phyloP scores from a whole-genome alignment of 2,888 invertebrate genomes.

The Dolomedes plantarius region DNA sequence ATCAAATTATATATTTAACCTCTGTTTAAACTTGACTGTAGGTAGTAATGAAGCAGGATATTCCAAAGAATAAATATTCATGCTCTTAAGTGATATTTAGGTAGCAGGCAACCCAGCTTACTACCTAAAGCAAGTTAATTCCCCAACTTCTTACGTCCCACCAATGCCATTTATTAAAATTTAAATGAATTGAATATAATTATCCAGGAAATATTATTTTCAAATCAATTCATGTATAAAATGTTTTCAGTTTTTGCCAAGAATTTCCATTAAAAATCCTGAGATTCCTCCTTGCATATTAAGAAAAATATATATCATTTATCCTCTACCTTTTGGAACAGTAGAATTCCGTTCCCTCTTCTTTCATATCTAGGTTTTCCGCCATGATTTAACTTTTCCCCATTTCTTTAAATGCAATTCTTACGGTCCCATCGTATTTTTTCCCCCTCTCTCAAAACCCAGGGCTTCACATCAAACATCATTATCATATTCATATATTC shows the following conservation, averaged over 20 bases:
- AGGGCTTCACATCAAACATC: constrained; percentile 26
- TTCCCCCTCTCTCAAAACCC: constrained; percentile 24
- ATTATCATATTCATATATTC: constrained; percentile 71
- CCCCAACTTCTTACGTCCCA: background rate
- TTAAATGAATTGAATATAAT: background rate
- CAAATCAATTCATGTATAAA: constrained; percentile 20
- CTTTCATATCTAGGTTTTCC: constrained; percentile 15
- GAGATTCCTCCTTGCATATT: constrained; percentile 11
- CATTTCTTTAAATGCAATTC: constrained; percentile 57
- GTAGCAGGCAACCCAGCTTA: no score
- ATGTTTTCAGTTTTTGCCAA: constrained; percentile 7
- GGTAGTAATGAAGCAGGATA: no score
- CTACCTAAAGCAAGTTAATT: background rate
- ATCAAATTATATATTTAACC: no score
- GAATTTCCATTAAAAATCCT: constrained; percentile 27
- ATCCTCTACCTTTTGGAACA: constrained; percentile 10
- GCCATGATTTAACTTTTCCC: constrained; percentile 4
- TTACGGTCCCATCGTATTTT: constrained; percentile 31
- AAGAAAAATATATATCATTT: constrained; percentile 38
- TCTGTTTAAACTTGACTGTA: no score
- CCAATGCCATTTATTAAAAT: background rate
- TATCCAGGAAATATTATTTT: constrained; percentile 1
- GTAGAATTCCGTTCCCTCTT: background rate
- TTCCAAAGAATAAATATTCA: no score
- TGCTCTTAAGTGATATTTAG: no score